Conservation (phyloP, 2,113 vertebrate genomes). For the Xyrauchen texanus region DNA sequence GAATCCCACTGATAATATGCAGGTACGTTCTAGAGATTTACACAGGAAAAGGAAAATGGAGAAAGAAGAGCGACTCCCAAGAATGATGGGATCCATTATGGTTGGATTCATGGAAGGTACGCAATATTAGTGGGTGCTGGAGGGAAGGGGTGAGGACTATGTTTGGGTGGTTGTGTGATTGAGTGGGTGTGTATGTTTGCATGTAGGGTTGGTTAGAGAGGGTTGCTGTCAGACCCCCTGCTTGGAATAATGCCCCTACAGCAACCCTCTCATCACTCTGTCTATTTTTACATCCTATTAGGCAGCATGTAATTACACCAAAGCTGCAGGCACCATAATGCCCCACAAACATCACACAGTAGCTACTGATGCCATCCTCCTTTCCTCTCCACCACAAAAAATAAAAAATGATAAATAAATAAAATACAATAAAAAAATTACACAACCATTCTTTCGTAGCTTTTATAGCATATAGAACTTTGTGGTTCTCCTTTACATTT, state of each 20-base stretch:
- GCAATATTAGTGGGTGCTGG: background rate
- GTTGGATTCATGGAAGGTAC: background rate
- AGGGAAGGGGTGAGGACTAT: background rate
- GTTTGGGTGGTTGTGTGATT: conserved; percentile 26
- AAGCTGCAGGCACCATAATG: conserved; percentile 39
- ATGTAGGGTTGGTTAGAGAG: conserved; percentile 25
- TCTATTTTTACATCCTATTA: conserved; percentile 55
- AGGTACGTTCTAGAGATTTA: too few species aligned
- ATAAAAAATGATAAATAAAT: too few species aligned
- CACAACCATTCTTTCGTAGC: too few species aligned
- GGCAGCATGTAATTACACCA: conserved; percentile 53
- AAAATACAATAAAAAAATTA: too few species aligned
- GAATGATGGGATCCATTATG: too few species aligned
- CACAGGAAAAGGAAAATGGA: background rate
- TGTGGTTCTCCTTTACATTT: background rate
- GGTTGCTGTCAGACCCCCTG: conserved; percentile 10
- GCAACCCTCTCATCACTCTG: conserved; percentile 42
- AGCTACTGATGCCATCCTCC: background rate
- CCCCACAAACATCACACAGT: conserved; percentile 19
- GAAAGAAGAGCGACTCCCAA: background rate
- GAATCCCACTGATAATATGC: too few species aligned
- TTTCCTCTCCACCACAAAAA: background rate
- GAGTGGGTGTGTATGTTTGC: conserved; percentile 20
- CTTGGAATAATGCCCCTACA: conserved; percentile 12
- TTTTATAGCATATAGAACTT: background rate